Percentiles rank a stretch among this genome's conserved stretches.
phyloP scores from a whole-genome alignment of 1,140 invertebrate species.

The Fopius arisanus region DNA sequence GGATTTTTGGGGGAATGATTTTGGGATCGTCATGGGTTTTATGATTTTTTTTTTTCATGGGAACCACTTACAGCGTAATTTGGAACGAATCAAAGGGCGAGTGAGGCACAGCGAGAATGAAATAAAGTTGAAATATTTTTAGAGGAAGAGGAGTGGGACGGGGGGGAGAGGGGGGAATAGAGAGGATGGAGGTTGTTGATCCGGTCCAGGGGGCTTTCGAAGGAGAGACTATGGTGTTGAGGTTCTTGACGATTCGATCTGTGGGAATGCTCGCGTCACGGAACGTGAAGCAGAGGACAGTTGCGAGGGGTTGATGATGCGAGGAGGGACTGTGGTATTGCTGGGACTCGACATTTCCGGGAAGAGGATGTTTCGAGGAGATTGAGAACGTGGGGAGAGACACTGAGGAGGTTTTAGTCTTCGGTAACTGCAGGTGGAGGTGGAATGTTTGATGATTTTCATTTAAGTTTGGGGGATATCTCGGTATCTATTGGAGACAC shows the following conservation, averaged over 20 bases:
- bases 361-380: slow-evolving; percentile 38
- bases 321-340: background rate
- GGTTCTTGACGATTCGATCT: slow-evolving; percentile 6
- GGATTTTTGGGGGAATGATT: background rate
- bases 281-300: slow-evolving; percentile 36
- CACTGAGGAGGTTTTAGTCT: too few species aligned
- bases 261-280: slow-evolving; percentile 23
- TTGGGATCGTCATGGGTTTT: background rate
- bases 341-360: slow-evolving; percentile 47
- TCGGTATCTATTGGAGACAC: too few species aligned
- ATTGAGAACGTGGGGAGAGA: background rate
- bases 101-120: slow-evolving; percentile 5
- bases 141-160: background rate
- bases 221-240: background rate
- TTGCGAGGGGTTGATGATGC: background rate
- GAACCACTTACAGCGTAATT: slow-evolving; percentile 4
- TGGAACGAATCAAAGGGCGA: slow-evolving; percentile 12
- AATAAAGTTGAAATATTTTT: slow-evolving; percentile 3
- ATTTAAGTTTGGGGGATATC: too few species aligned
- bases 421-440: too few species aligned
- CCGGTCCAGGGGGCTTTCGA: slow-evolving; percentile 7
- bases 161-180: background rate
- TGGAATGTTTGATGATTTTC: too few species aligned
- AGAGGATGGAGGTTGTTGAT: slow-evolving; percentile 4
- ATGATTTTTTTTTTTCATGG: slow-evolving; percentile 17